Evolutionary conservation across 2,888 invertebrate genomes (phyloP).

Genomic region (Aleiodes leptofemur): DNA sequence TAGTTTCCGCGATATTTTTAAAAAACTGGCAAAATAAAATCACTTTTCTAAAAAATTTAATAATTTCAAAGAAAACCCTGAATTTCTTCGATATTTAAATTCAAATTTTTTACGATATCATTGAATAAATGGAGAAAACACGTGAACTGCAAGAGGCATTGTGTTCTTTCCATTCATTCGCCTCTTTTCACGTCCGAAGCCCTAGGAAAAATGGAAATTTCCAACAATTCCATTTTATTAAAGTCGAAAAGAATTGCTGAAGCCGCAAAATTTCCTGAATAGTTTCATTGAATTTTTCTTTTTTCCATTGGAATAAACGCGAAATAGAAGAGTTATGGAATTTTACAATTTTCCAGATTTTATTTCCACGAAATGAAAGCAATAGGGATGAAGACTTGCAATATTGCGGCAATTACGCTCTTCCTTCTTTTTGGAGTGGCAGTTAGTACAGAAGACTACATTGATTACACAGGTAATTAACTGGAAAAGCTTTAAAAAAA

Average conservation of each 20-base stretch:
- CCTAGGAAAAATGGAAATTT: neutral
- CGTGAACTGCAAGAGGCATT: too few species aligned
- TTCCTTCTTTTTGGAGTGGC: conserved; percentile 57
- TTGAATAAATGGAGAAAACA: too few species aligned
- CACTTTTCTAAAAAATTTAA: too few species aligned
- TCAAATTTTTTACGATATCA: too few species aligned
- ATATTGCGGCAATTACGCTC: conserved; percentile 52
- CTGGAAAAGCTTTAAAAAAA: neutral
- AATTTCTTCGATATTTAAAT: too few species aligned
- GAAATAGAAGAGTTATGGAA: conserved; percentile 22
- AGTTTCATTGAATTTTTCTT: conserved; percentile 16
- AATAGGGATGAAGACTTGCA: conserved; percentile 60
- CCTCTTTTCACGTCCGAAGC: too few species aligned
- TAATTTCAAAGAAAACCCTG: too few species aligned
- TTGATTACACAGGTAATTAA: conserved; percentile 64
- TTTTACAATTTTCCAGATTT: neutral
- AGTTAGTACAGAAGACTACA: conserved; percentile 62
- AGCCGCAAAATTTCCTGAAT: conserved; percentile 1
- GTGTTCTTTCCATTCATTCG: too few species aligned
- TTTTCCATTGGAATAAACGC: neutral
- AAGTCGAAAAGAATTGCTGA: conserved; percentile 18
- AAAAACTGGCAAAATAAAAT: too few species aligned
- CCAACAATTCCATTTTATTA: conserved; percentile 2
- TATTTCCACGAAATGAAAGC: conserved; percentile 11
- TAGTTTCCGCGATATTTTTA: too few species aligned